These are phyloP conservation scores for Aplochiton taeniatus DNA, from an alignment of 2,797 vertebrate genomes.

Conservation along the genomic window DNA sequence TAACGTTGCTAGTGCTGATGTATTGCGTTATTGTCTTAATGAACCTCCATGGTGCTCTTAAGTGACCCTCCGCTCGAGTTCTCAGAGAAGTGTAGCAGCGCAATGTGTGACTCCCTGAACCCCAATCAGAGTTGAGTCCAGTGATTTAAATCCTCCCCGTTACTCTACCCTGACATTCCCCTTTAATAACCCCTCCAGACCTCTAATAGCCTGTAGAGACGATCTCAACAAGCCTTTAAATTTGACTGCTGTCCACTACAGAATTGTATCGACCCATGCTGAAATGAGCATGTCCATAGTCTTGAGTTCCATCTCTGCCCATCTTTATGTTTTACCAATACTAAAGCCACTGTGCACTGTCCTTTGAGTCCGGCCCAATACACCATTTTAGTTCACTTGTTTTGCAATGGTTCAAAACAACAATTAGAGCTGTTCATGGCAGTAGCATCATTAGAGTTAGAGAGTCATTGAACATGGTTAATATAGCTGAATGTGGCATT, in stretches of 20 bases:
- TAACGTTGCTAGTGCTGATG: constrained; percentile 28
- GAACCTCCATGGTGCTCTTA: constrained; percentile 28
- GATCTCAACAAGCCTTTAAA: constrained; percentile 25
- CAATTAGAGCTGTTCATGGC: not conserved
- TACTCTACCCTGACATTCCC: constrained; percentile 24
- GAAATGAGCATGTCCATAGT: constrained; percentile 10
- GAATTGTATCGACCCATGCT: constrained; percentile 19
- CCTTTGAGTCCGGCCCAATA: not conserved
- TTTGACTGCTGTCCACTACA: constrained; percentile 14
- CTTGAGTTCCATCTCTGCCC: constrained; percentile 17
- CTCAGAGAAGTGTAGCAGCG: constrained; percentile 16
- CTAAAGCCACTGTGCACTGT: not conserved
- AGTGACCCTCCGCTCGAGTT: not conserved
- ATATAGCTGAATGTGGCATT: too few relatives aligned
- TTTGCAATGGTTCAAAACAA: not conserved
- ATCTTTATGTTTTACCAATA: constrained; percentile 22
- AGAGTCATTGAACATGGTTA: too few relatives aligned
- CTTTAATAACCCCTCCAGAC: constrained; percentile 34
- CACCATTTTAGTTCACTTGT: not conserved
- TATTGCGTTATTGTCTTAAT: constrained; percentile 30
- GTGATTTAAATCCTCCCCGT: constrained; percentile 33
- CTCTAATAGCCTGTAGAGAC: constrained; percentile 21
- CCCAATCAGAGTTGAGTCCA: constrained; percentile 19
- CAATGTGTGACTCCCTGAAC: constrained; percentile 25
- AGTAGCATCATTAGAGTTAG: too few relatives aligned